Base-by-base conservation (phyloP, 2,797 vertebrate species). In the Platalea minor region DNA sequence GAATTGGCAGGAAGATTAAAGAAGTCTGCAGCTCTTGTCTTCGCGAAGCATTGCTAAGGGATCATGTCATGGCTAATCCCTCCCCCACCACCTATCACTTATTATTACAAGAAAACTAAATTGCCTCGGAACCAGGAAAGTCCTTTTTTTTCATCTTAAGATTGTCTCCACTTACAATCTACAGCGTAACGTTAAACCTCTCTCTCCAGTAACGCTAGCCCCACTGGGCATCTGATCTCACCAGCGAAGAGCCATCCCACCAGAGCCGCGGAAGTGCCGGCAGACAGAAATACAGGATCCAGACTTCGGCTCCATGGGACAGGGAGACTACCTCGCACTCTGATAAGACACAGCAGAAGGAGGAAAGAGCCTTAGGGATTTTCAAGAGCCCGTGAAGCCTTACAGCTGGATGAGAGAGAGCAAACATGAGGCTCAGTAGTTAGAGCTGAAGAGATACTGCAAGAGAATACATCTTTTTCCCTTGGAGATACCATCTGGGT, bases 321-420 rank as follows among this genome's bases (percentile, higher is more conserved):
- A 56, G 41, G 60, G 76, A 75, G 25, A 37, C 43, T 25, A 60
- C 85, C 79, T 82, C 15, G 25, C 1, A 7, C 7, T 50, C 81
- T 84, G 92, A 93, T 96, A 95, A 96, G 85, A 64, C 13, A 2
- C 83, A 91, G 96, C 93, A 90, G 72, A 70, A 51, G 81, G 74
- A 93, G 77, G 80, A 35, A 70, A 35, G 50, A 89, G 88, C 94
- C 92, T n/a, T 4, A 1, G 78, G 96, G 92, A 68, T 6, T 77
- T 85, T 20, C 64, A 70, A 3, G 82, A 85, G 74, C 2, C 33
- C 0, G 35, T 91, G 96, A 96, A 95, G 93, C 73, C 74, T 93
- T 65, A 37, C 93, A 97, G 96, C 95, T 96, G 95, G 93, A 75
- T 2, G 69, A 41, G 77, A 61, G 82, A 7, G 17, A 7, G 16